phyloP scores from a whole-genome alignment of 2,888 invertebrate species.

The Barypeithes pellucidus region DNA sequence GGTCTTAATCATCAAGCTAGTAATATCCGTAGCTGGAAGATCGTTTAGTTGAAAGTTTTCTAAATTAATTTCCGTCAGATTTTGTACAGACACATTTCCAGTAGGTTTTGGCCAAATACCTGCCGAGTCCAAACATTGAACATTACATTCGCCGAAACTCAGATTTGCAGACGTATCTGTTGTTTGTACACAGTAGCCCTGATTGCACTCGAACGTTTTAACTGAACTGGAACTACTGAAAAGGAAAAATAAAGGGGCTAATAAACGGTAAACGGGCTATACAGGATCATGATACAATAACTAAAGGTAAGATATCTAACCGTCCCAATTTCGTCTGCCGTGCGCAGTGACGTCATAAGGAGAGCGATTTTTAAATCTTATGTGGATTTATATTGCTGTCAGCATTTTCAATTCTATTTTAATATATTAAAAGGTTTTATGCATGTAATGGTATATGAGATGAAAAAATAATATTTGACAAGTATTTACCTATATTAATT shows the following conservation, averaged over 20 bases:
- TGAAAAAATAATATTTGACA: no score
- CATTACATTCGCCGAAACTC: constrained; percentile 45
- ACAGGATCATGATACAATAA: no score
- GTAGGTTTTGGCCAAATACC: constrained; percentile 51
- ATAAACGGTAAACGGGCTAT: no score
- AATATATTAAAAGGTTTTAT: no score
- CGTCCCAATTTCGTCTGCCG: no score
- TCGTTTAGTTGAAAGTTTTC: constrained; percentile 16
- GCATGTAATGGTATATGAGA: no score
- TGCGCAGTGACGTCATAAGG: neutral
- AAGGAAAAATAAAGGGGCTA: neutral
- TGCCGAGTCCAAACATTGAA: constrained; percentile 43
- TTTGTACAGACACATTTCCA: constrained; percentile 31
- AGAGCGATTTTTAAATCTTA: no score
- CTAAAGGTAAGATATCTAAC: no score
- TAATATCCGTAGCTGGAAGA: constrained; percentile 18
- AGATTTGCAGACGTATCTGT: constrained; percentile 17
- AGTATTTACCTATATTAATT: no score
- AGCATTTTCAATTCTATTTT: no score
- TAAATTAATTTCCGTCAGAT: constrained; percentile 40
- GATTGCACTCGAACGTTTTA: constrained; percentile 42
- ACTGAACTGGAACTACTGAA: constrained; percentile 24
- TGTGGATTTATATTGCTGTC: no score
- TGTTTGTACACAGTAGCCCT: constrained; percentile 44
- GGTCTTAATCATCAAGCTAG: constrained; percentile 19